These are phyloP conservation scores for Hoplostethus atlanticus DNA, from an alignment of 2,797 vertebrate genomes.

Conservation along the genomic window DNA sequence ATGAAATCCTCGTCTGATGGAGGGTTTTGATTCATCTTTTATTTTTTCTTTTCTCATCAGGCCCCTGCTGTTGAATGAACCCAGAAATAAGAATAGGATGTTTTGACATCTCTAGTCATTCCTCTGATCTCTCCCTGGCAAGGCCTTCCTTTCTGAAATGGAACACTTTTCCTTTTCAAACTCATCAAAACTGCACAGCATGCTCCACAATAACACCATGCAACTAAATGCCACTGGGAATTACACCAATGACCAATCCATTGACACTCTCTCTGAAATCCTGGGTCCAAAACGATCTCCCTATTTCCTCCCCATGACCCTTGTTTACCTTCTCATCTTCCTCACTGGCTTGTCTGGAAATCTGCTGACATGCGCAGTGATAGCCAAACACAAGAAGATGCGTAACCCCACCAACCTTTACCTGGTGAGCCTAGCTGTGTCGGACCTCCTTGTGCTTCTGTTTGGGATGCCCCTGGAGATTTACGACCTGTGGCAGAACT, in stretches of 20 bases:
- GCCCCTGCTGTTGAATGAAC: conserved; percentile 16
- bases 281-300: conserved; percentile 85
- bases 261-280: conserved; percentile 78
- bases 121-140: neutral
- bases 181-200: conserved; percentile 43
- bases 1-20: neutral
- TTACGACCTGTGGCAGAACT: conserved; percentile 88
- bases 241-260: conserved; percentile 51
- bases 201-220: conserved; percentile 59
- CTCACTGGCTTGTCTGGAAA: conserved; percentile 82
- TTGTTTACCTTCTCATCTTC: conserved; percentile 84
- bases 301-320: conserved; percentile 81
- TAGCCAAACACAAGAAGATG: conserved; percentile 86
- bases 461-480: conserved; percentile 88
- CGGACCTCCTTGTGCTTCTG: conserved; percentile 84
- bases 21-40: conserved; percentile 1
- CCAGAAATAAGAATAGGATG: conserved; percentile 19
- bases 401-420: conserved; percentile 86
- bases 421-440: conserved; percentile 84
- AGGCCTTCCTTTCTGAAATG: conserved; percentile 56
- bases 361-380: conserved; percentile 85
- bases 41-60: neutral
- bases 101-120: conserved; percentile 26
- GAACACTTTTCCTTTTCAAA: conserved; percentile 62
- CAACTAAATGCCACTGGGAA: conserved; percentile 69